Conservation (phyloP, 2,797 vertebrate genomes). For the Callimico goeldii region DNA sequence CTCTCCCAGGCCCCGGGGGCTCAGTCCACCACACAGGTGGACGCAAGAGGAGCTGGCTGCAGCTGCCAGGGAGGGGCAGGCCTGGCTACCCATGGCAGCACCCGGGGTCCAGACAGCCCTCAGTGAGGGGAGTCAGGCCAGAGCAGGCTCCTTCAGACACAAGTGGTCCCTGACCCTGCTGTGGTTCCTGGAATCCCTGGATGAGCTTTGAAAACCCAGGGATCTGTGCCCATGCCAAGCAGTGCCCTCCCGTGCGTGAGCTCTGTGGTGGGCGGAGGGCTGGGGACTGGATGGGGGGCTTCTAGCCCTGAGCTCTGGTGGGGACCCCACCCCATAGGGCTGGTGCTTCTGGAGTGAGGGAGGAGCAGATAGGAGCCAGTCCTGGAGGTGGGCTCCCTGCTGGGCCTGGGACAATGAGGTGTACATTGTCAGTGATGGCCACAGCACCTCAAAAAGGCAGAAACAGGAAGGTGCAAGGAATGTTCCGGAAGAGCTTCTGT, state of each 20-base stretch:
- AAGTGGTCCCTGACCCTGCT: accelerated
- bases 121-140: accelerated
- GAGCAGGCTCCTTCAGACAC: neutral
- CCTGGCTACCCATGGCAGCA: accelerated
- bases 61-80: neutral
- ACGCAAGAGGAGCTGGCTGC: neutral
- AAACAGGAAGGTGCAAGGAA: neutral
- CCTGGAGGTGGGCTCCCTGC: neutral
- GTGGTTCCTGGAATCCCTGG: neutral
- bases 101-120: neutral
- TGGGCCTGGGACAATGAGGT: accelerated
- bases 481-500: neutral
- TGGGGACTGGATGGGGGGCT: neutral
- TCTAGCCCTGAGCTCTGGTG: neutral
- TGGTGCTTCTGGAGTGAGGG: neutral
- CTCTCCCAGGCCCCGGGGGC: accelerated
- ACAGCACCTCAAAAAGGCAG: accelerated
- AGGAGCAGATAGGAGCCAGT: neutral
- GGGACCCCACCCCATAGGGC: neutral
- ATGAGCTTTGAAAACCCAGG: neutral
- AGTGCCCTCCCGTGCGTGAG: accelerated
- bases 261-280: neutral
- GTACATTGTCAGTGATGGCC: neutral
- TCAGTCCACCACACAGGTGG: neutral
- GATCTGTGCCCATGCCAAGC: accelerated